Evolutionary conservation across 1,140 invertebrate species (phyloP).

Genomic region (Phymastichus coffea): DNA sequence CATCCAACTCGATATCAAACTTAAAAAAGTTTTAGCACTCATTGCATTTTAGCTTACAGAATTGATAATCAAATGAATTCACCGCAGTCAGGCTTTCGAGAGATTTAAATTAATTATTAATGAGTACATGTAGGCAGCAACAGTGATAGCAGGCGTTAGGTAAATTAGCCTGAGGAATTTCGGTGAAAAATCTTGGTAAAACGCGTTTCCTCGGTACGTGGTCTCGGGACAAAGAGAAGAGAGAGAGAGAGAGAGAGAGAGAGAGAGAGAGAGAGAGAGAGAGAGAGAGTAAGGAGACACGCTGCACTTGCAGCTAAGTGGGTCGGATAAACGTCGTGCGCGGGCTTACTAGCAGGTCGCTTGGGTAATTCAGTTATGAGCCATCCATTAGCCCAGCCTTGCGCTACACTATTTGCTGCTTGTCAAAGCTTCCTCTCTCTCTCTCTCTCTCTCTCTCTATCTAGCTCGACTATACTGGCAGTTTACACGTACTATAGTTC

Average conservation of each 20-base stretch:
- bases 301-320: background rate
- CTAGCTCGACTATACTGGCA: background rate
- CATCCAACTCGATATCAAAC: no score
- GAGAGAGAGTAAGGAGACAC: background rate
- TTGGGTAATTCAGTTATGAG: conserved; percentile 34
- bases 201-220: background rate
- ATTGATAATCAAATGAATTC: no score
- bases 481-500: background rate
- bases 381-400: conserved; percentile 32
- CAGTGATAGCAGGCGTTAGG: background rate
- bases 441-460: background rate
- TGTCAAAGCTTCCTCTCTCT: conserved; percentile 4
- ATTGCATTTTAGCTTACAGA: no score
- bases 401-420: conserved; percentile 19
- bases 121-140: background rate
- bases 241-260: no score
- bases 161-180: background rate
- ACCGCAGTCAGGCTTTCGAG: no score
- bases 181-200: conserved; percentile 12
- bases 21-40: no score
- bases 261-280: no score
- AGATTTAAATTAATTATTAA: no score
- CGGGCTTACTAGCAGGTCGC: conserved; percentile 14
- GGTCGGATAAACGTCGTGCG: conserved; percentile 4
- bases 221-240: background rate